phyloP scores from a whole-genome alignment of 2,888 invertebrate species.

The Pediacus dermestoides region DNA sequence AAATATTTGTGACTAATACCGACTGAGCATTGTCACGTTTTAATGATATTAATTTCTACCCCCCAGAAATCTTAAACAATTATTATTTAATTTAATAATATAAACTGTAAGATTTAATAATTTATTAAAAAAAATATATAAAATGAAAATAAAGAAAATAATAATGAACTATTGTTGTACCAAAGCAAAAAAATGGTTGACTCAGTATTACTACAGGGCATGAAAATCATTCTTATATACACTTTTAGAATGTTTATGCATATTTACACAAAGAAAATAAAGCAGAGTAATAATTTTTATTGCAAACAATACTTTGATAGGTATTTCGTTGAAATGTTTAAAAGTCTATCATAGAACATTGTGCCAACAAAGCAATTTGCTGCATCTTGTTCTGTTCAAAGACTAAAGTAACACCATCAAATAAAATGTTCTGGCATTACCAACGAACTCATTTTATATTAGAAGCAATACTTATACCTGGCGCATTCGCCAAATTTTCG shows the following conservation, averaged over 20 bases:
- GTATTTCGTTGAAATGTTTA: slow-evolving; percentile 27
- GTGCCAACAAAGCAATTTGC: slow-evolving; percentile 20
- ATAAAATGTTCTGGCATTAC: no score
- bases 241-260: slow-evolving; percentile 31
- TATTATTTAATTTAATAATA: slow-evolving; percentile 15
- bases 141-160: slow-evolving; percentile 1
- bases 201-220: slow-evolving; percentile 33
- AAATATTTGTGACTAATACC: slow-evolving; percentile 33
- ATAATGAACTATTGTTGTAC: slow-evolving; percentile 27
- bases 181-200: slow-evolving; percentile 28
- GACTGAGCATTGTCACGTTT: slow-evolving; percentile 33
- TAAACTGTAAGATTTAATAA: slow-evolving; percentile 11
- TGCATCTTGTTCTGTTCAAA: no score
- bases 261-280: slow-evolving; percentile 22
- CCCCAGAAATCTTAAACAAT: no score
- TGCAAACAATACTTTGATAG: slow-evolving; percentile 24
- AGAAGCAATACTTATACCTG: no score
- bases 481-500: no score
- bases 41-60: slow-evolving; percentile 13
- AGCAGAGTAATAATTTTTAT: slow-evolving; percentile 31
- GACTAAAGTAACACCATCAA: no score
- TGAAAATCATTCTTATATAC: slow-evolving; percentile 25
- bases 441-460: no score
- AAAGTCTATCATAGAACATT: slow-evolving; percentile 24
- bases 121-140: slow-evolving; percentile 4